These are phyloP conservation scores for Lordiphosa clarofinis DNA, from an alignment of 1,140 invertebrate species.

Conservation along the genomic window DNA sequence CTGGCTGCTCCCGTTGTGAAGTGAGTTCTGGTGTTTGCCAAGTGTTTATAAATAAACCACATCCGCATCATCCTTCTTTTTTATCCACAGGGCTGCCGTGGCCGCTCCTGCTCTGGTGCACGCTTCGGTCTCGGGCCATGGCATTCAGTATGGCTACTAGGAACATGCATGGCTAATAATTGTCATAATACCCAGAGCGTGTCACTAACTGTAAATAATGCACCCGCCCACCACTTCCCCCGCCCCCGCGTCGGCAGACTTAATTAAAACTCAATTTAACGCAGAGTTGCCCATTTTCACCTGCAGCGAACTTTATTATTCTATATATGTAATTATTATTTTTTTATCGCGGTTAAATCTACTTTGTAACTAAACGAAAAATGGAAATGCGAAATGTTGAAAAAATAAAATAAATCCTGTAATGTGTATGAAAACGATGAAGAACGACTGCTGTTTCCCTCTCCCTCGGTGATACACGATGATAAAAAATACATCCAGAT, in stretches of 20 bases:
- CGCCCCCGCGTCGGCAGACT: slow-evolving; percentile 10
- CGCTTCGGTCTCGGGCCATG: slow-evolving; percentile 80
- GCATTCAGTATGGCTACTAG: slow-evolving; percentile 81
- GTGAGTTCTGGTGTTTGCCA: slow-evolving; percentile 51
- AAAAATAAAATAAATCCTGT: slow-evolving; percentile 46
- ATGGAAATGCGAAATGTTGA: slow-evolving; percentile 67
- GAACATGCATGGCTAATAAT: slow-evolving; percentile 36
- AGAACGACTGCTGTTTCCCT: not conserved
- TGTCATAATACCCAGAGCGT: slow-evolving; percentile 40
- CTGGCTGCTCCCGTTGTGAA: slow-evolving; percentile 66
- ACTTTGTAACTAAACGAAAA: slow-evolving; percentile 58
- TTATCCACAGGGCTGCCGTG: slow-evolving; percentile 55
- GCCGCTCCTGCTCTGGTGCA: slow-evolving; percentile 77
- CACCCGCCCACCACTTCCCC: slow-evolving; percentile 4
- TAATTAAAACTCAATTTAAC: slow-evolving; percentile 47
- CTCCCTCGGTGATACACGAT: slow-evolving; percentile 7
- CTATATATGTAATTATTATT: slow-evolving; percentile 28
- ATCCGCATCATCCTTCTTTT: not conserved
- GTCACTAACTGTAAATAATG: slow-evolving; percentile 38
- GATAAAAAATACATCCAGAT: slow-evolving; percentile 22
- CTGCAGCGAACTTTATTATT: slow-evolving; percentile 13
- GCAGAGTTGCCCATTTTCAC: slow-evolving; percentile 28
- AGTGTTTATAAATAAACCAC: slow-evolving; percentile 37
- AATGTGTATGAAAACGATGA: slow-evolving; percentile 13
- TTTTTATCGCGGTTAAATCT: slow-evolving; percentile 74